Conservation (phyloP, 2,113 vertebrate species). For the Scopus umbretta region DNA sequence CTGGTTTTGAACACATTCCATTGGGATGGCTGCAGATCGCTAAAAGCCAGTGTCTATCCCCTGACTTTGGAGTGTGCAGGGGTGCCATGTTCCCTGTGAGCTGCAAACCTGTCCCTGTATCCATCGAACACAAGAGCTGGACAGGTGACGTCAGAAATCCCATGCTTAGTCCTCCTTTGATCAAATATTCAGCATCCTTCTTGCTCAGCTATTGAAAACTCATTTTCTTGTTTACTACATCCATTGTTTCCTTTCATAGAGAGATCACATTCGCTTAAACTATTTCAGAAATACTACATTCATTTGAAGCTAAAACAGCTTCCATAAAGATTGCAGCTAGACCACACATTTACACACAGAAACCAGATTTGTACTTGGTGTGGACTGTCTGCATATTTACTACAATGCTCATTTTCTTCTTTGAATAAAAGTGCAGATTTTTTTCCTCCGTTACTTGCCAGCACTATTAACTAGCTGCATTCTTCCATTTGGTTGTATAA, state of each 20-base stretch:
- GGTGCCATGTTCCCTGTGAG: background rate
- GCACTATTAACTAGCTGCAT: background rate
- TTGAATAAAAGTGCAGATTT: constrained; percentile 48
- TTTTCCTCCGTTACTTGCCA: constrained; percentile 22
- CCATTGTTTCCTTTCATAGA: constrained; percentile 11
- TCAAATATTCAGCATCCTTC: background rate
- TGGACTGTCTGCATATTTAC: constrained; percentile 45
- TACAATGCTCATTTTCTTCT: constrained; percentile 54
- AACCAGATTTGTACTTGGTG: constrained; percentile 48
- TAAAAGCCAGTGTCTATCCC: background rate
- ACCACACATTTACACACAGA: constrained; percentile 58
- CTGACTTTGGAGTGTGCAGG: background rate
- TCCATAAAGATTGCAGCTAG: constrained; percentile 30
- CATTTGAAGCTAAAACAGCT: constrained; percentile 31
- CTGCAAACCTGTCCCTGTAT: background rate
- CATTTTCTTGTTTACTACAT: constrained; percentile 15
- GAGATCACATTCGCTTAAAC: constrained; percentile 14
- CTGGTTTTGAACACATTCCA: background rate
- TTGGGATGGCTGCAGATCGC: constrained; percentile 4
- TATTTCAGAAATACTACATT: constrained; percentile 34
- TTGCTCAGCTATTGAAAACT: background rate
- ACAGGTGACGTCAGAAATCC: constrained; percentile 2
- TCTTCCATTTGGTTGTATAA: constrained; percentile 38
- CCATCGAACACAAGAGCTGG: background rate
- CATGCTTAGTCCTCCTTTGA: background rate